These are phyloP conservation scores for Sylvilagus floridanus DNA, from an alignment of 2,797 vertebrate species.

Conservation along the genomic window DNA sequence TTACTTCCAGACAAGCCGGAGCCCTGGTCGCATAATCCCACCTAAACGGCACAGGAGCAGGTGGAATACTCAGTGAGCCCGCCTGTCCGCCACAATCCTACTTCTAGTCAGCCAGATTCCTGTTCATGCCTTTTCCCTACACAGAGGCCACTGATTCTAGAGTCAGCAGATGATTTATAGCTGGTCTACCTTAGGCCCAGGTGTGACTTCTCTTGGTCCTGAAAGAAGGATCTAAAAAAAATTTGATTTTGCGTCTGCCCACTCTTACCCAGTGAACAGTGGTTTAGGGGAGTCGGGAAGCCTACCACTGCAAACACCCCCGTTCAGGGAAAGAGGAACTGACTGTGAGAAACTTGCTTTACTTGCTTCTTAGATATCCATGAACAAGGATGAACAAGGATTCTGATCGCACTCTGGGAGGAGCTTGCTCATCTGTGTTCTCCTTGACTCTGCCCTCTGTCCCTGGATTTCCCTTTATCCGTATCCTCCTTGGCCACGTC, in stretches of 20 bases:
- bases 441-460: background rate
- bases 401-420: background rate
- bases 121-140: background rate
- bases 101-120: background rate
- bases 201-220: background rate
- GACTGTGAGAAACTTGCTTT: background rate
- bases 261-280: background rate
- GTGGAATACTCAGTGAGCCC: background rate
- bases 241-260: background rate
- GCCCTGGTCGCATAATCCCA: background rate
- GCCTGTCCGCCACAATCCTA: background rate
- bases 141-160: background rate
- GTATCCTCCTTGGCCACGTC: background rate
- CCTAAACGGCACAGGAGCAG: background rate
- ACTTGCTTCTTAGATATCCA: too few species aligned
- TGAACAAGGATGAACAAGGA: too few species aligned
- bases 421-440: too few species aligned
- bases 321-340: background rate
- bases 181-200: background rate
- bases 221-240: background rate
- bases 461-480: background rate
- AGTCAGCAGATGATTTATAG: background rate
- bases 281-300: background rate
- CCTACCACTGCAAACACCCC: background rate
- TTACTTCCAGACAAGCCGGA: background rate